Evolutionary conservation across 2,113 vertebrate genomes (phyloP).

Genomic region (Percina caprodes): DNA sequence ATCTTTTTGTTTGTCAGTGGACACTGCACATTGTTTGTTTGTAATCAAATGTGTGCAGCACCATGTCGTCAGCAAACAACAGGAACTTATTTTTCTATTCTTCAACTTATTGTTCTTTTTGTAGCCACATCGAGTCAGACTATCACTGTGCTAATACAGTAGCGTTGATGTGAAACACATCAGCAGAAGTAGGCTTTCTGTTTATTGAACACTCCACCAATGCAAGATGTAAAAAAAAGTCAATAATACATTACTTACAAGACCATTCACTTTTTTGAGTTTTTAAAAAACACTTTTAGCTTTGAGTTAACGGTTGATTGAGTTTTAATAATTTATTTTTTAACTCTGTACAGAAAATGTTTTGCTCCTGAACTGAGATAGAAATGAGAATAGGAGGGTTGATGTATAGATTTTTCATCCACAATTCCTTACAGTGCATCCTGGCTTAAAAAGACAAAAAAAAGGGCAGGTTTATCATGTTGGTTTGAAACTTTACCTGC

Average conservation of each 20-base stretch:
- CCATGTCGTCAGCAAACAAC: conserved; percentile 41
- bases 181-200: conserved; percentile 34
- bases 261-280: conserved; percentile 40
- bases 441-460: conserved; percentile 5
- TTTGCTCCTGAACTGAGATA: conserved; percentile 13
- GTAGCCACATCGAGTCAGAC: conserved; percentile 67
- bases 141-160: conserved; percentile 71
- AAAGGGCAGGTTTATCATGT: conserved; percentile 26
- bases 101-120: conserved; percentile 21
- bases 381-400: not conserved
- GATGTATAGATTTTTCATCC: conserved; percentile 18
- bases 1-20: conserved; percentile 34
- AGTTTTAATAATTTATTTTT: conserved; percentile 15
- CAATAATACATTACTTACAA: not conserved
- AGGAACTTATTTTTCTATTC: conserved; percentile 50
- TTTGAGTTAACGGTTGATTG: conserved; percentile 22
- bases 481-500: conserved; percentile 17
- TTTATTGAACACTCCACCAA: conserved; percentile 25
- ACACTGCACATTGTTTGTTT: conserved; percentile 38
- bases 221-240: conserved; percentile 27
- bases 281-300: conserved; percentile 26
- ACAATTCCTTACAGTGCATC: conserved; percentile 36
- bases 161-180: conserved; percentile 49
- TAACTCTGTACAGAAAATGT: conserved; percentile 14
- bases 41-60: conserved; percentile 20